Evolutionary conservation across 2,797 vertebrate genomes (phyloP).

Genomic region (Sebastiscus tertius): DNA sequence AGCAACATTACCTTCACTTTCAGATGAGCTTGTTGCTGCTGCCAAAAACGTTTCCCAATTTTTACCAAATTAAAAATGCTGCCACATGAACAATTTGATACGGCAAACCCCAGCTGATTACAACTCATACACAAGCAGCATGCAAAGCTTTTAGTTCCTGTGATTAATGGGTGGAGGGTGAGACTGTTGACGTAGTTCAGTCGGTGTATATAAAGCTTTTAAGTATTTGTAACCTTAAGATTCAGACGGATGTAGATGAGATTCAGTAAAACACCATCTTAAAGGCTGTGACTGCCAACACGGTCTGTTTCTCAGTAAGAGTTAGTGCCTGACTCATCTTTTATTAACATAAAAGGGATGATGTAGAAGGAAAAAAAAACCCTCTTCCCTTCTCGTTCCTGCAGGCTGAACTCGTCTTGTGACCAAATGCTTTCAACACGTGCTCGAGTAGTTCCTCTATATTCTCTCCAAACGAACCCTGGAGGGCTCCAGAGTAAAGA

Average conservation of each 20-base stretch:
- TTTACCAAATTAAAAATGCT: not conserved
- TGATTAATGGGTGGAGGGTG: not conserved
- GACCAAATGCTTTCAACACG: slow-evolving; percentile 44
- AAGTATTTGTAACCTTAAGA: not conserved
- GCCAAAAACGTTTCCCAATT: not conserved
- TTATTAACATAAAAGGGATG: not conserved
- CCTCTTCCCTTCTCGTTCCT: not conserved
- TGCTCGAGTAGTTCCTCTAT: slow-evolving; percentile 40
- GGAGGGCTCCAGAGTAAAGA: not conserved
- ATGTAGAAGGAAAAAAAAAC: not conserved
- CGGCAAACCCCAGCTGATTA: not conserved
- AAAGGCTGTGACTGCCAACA: not conserved
- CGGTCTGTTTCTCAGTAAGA: not conserved
- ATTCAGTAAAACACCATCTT: not conserved
- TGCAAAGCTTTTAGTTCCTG: not conserved
- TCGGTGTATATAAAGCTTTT: not conserved
- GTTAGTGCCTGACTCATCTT: not conserved
- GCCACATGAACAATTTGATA: not conserved
- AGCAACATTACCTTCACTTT: not conserved
- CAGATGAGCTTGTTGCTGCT: not conserved
- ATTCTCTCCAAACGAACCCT: slow-evolving; percentile 6
- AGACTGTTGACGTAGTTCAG: not conserved
- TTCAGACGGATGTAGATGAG: not conserved
- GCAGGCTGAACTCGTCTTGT: slow-evolving; percentile 42
- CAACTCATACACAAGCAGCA: not conserved